phyloP scores from a whole-genome alignment of 2,888 invertebrate species.

The Epinotia bilunana region DNA sequence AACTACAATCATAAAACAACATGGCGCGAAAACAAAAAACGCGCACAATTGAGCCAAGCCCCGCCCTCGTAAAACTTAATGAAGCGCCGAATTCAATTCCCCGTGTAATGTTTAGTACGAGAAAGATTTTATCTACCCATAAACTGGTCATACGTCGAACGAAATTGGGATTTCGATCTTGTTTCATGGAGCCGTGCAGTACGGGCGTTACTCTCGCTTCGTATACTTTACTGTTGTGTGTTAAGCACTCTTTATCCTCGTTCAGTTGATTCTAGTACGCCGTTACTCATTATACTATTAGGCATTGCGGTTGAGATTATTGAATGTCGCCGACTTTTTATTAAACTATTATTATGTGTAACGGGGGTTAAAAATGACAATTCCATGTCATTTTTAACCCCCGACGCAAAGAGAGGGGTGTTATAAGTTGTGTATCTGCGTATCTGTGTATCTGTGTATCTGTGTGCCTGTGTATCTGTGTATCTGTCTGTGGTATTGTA shows the following conservation, averaged over 20 bases:
- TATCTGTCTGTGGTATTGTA: too few relatives aligned
- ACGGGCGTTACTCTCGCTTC: constrained; percentile 56
- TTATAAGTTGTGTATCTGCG: too few relatives aligned
- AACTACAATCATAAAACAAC: neutral
- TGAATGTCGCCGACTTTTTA: too few relatives aligned
- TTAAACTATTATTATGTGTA: too few relatives aligned
- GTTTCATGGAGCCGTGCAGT: constrained; percentile 53
- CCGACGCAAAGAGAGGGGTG: too few relatives aligned
- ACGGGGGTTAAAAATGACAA: too few relatives aligned
- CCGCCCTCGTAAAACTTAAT: constrained; percentile 33
- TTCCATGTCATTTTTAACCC: too few relatives aligned
- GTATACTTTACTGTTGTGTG: constrained; percentile 54
- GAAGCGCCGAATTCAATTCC: constrained; percentile 25
- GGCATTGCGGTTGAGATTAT: too few relatives aligned
- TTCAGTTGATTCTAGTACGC: too few relatives aligned
- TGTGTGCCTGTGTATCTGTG: too few relatives aligned
- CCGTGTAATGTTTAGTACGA: constrained; percentile 26
- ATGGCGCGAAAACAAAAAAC: constrained; percentile 51
- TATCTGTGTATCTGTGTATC: too few relatives aligned
- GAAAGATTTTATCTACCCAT: constrained; percentile 52
- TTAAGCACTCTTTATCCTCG: neutral
- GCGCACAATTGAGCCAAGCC: constrained; percentile 16
- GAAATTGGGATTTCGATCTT: constrained; percentile 61
- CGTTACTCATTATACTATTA: too few relatives aligned
- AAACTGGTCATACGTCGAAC: constrained; percentile 56